Evolutionary conservation across 2,888 invertebrate species (phyloP).

Genomic region (Dexiosoma caninum): DNA sequence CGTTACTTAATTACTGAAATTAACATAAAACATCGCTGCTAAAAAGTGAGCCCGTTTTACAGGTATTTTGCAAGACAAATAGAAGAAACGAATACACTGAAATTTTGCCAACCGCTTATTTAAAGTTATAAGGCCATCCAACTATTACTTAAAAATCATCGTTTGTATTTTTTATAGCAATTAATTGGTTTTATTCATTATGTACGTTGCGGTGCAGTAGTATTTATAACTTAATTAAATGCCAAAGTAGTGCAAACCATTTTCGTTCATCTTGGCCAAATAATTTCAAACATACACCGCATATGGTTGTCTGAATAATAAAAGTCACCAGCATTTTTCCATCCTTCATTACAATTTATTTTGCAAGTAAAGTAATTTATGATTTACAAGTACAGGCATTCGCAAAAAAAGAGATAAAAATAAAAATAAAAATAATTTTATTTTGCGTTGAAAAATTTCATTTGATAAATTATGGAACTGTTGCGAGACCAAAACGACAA

Average conservation of each 20-base stretch:
- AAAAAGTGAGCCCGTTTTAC: too few relatives aligned
- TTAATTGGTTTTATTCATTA: neutral
- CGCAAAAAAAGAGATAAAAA: neutral
- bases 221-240: constrained; percentile 32
- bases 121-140: too few relatives aligned
- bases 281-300: neutral
- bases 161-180: neutral
- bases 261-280: constrained; percentile 19
- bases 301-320: neutral
- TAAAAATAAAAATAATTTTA: neutral
- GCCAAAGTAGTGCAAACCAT: constrained; percentile 8
- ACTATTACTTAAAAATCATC: neutral
- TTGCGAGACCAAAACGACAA: neutral
- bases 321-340: constrained; percentile 17
- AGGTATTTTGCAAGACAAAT: too few relatives aligned
- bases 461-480: constrained; percentile 38
- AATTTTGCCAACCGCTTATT: too few relatives aligned
- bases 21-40: too few relatives aligned
- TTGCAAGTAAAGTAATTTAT: neutral
- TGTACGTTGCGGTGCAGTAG: neutral
- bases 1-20: too few relatives aligned
- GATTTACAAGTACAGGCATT: constrained; percentile 19
- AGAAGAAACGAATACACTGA: too few relatives aligned
- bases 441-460: constrained; percentile 35
- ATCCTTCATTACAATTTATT: constrained; percentile 31